Percentiles rank a stretch among this genome's conserved stretches.
phyloP scores from a whole-genome alignment of 1,140 invertebrate genomes.

The Euglossa dilemma region DNA sequence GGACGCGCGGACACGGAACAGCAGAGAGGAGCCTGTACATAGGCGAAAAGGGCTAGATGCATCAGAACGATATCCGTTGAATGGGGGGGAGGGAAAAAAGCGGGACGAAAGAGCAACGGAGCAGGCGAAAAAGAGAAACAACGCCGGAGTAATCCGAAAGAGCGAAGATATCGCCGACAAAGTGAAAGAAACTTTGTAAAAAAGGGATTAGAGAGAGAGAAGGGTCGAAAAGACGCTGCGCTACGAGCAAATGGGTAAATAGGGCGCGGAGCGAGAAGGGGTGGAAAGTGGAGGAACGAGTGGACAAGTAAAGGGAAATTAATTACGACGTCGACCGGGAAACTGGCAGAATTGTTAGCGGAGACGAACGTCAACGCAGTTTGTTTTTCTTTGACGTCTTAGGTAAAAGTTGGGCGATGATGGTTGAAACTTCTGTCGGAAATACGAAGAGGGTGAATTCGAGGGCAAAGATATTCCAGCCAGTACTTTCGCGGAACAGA shows the following conservation, averaged over 20 bases:
- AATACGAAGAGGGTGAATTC: neutral
- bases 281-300: neutral
- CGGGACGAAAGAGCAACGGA: neutral
- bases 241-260: constrained; percentile 19
- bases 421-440: neutral
- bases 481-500: neutral
- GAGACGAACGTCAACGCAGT: neutral
- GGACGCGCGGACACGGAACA: neutral
- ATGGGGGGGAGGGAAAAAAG: neutral
- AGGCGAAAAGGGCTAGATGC: neutral
- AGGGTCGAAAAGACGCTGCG: neutral
- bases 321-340: constrained; percentile 13
- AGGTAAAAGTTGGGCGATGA: neutral
- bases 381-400: constrained; percentile 8
- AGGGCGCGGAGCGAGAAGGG: neutral
- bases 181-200: constrained; percentile 10
- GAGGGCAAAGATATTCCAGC: neutral
- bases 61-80: constrained; percentile 25
- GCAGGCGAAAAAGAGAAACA: neutral
- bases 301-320: constrained; percentile 30
- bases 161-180: neutral
- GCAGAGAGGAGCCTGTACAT: neutral
- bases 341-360: neutral
- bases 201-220: neutral
- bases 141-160: neutral